These are phyloP conservation scores for Fringilla coelebs DNA, from an alignment of 2,797 vertebrate species.

Conservation along the genomic window DNA sequence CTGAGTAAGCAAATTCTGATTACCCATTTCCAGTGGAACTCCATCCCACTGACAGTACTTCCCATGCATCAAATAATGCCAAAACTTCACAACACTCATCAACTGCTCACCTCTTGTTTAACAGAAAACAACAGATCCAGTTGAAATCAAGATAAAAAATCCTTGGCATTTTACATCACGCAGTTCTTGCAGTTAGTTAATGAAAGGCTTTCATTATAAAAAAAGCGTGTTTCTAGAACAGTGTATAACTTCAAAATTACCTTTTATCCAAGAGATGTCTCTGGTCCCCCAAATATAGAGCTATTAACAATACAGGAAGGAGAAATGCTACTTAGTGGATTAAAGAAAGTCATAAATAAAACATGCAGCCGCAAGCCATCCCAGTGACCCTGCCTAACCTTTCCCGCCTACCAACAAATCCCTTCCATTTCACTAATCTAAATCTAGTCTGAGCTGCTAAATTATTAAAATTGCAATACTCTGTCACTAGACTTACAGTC, in stretches of 20 bases:
- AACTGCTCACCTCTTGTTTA: background rate
- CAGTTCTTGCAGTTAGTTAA: background rate
- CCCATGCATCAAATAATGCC: background rate
- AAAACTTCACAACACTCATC: background rate
- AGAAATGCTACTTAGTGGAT: background rate
- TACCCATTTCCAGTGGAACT: background rate
- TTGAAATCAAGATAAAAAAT: background rate
- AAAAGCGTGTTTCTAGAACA: background rate
- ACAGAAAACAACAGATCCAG: background rate
- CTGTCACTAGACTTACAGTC: background rate
- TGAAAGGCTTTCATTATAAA: background rate
- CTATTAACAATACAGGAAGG: background rate
- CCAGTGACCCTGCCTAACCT: background rate
- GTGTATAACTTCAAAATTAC: background rate
- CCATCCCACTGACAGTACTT: background rate
- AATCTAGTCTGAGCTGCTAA: background rate
- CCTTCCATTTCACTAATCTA: background rate
- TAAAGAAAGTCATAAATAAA: slow-evolving; percentile 34
- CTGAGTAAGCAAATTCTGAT: background rate
- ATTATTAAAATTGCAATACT: background rate
- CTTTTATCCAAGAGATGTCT: background rate
- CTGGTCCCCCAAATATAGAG: background rate
- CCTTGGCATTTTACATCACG: background rate
- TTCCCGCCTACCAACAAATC: background rate
- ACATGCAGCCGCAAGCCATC: background rate